Evolutionary conservation across 2,113 vertebrate species (phyloP).

Genomic region (Lampris megalopsis): DNA sequence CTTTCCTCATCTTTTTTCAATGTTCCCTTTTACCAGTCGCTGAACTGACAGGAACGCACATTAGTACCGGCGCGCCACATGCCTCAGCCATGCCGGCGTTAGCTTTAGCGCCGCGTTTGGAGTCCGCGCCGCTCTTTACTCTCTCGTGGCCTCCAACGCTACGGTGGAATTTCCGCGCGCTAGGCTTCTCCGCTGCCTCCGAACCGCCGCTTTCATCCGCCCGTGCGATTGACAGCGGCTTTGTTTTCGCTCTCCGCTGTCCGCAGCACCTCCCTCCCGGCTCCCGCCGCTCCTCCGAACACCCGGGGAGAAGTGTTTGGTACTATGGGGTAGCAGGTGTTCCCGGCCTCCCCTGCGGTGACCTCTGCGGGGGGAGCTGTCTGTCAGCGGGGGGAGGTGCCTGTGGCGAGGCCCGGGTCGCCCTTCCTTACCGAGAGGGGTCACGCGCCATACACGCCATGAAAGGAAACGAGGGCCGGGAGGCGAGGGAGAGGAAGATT

Average conservation of each 20-base stretch:
- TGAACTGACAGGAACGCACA: slow-evolving; percentile 64
- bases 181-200: slow-evolving; percentile 37
- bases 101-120: slow-evolving; percentile 51
- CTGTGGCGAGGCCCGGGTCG: slow-evolving; percentile 87
- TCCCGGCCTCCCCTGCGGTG: slow-evolving; percentile 75
- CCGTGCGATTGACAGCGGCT: slow-evolving; percentile 59
- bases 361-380: slow-evolving; percentile 88
- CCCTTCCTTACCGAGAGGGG: slow-evolving; percentile 84
- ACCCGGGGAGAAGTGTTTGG: slow-evolving; percentile 50
- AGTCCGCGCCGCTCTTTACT: slow-evolving; percentile 30
- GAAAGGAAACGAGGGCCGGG: slow-evolving; percentile 70
- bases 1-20: slow-evolving; percentile 64
- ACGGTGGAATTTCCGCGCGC: slow-evolving; percentile 31
- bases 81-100: slow-evolving; percentile 49
- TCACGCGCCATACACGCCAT: slow-evolving; percentile 83
- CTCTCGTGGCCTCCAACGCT: slow-evolving; percentile 3
- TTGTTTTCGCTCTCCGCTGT: slow-evolving; percentile 51
- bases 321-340: slow-evolving; percentile 91
- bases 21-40: slow-evolving; percentile 55
- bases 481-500: slow-evolving; percentile 81
- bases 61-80: slow-evolving; percentile 56
- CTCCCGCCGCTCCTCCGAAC: slow-evolving; percentile 47
- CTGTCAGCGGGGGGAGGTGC: slow-evolving; percentile 82
- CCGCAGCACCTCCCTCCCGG: slow-evolving; percentile 41
- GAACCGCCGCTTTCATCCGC: slow-evolving; percentile 48